phyloP scores from a whole-genome alignment of 2,888 invertebrate species.

The Ischnura elegans region DNA sequence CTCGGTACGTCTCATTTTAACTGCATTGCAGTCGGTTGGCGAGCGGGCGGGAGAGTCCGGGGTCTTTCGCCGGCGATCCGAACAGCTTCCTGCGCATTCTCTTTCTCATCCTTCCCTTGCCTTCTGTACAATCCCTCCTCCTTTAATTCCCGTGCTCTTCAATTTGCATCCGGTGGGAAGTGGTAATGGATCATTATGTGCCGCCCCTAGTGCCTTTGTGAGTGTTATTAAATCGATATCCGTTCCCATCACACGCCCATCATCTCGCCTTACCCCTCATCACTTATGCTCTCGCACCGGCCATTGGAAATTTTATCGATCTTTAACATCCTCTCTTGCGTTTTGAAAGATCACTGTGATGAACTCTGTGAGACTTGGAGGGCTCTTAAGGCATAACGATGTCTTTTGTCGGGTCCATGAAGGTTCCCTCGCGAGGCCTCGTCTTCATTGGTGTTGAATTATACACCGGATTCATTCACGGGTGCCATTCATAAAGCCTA shows the following conservation, averaged over 20 bases:
- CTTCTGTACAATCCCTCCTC: not conserved
- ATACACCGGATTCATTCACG: no score
- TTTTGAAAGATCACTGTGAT: not conserved
- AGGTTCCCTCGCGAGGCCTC: no score
- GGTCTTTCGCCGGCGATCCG: constrained; percentile 34
- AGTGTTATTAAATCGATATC: constrained; percentile 22
- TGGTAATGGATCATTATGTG: constrained; percentile 32
- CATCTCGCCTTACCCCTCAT: not conserved
- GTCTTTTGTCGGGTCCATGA: not conserved
- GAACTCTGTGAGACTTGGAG: not conserved
- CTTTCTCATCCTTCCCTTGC: not conserved
- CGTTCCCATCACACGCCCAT: not conserved
- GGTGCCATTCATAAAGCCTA: no score
- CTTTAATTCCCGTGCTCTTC: not conserved
- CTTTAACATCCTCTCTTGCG: not conserved
- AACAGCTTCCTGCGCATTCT: not conserved
- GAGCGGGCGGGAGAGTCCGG: not conserved
- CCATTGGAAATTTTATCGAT: not conserved
- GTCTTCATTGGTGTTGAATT: no score
- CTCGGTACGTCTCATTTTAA: constrained; percentile 53
- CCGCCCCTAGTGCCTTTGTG: constrained; percentile 14
- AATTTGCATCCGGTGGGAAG: constrained; percentile 37
- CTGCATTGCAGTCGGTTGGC: constrained; percentile 61
- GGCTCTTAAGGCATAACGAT: not conserved
- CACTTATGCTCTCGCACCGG: no score